Base-by-base conservation (phyloP, 2,797 vertebrate species). In the Choloepus didactylus region DNA sequence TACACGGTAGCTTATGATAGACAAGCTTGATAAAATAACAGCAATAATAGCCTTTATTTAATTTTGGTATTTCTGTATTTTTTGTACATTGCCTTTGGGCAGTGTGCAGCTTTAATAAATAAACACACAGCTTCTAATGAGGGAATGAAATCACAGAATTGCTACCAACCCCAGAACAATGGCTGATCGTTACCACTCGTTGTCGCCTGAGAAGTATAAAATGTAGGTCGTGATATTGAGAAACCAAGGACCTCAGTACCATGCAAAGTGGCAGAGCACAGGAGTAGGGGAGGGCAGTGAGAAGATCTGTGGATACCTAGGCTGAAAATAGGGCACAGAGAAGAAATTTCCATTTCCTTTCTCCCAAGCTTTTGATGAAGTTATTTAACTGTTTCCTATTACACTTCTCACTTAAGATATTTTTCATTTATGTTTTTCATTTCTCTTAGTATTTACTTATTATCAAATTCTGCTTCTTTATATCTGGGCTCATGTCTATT, bases 41-140 rank as follows among this genome's bases (percentile, higher is more conserved):
- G 89, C 87, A 97, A 94, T 97, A 95, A 96, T 96, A 96, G 77
- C 96, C 82, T 97, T 96, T 97, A 97, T 97, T 97, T 97, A 97
- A 97, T 97, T 96, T 96, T 64, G 27, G 77, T 90, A 96, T 97
- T 97, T 96, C 95, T 97, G 59, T 96, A 94, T 93, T 91, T 94
- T 96, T 87, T 93, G 95, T 94, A 90, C 51, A 29, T 96, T 96
- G 97, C 97, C 97, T 97, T 96, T 96, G 94, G 97, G 97, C 94
- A 96, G 81, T 90, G 94, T 95, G 95, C 46, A 81, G n/a, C 89
- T 97, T 97, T 96, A 97, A 95, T 97, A 97, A 97, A 97, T 97
- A 97, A 97, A 89, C 93, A 96, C 94, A 94, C 76, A 76, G 77
- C 64, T 92, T 96, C 96, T 97, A 97, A 97, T 97, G 96, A 97